These are phyloP conservation scores for Etheostoma cragini DNA, from an alignment of 2,113 vertebrate genomes.

Conservation along the genomic window DNA sequence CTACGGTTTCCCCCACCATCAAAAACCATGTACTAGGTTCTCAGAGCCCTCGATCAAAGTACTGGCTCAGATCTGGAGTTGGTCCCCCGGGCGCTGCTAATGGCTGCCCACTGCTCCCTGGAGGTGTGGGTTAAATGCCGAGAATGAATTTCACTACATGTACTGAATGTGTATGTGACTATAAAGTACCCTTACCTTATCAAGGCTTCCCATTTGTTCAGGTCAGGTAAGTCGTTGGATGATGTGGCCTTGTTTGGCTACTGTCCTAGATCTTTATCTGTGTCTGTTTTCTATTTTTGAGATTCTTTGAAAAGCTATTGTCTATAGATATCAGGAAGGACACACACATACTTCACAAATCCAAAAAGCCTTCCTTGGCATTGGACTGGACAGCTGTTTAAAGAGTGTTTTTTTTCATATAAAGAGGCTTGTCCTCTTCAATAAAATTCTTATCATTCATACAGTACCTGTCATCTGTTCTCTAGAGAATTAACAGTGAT, in stretches of 20 bases:
- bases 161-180: too few relatives aligned
- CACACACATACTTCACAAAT: neutral
- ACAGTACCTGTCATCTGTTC: too few relatives aligned
- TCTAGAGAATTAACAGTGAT: too few relatives aligned
- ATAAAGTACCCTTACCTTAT: neutral
- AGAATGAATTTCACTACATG: too few relatives aligned
- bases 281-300: neutral
- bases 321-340: neutral
- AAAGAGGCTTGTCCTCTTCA: neutral
- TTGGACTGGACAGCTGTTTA: neutral
- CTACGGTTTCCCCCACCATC: too few relatives aligned
- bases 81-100: too few relatives aligned
- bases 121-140: too few relatives aligned
- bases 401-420: neutral
- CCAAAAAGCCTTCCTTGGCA: neutral
- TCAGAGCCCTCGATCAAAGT: too few relatives aligned
- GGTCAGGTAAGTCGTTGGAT: neutral
- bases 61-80: too few relatives aligned
- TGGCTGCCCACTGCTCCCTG: too few relatives aligned
- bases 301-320: neutral
- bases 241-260: neutral
- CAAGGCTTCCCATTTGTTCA: neutral
- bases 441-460: neutral
- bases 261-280: neutral
- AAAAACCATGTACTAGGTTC: too few relatives aligned